Evolutionary conservation across 1,140 invertebrate species (phyloP).

Genomic region (Andrena cerasifolii): DNA sequence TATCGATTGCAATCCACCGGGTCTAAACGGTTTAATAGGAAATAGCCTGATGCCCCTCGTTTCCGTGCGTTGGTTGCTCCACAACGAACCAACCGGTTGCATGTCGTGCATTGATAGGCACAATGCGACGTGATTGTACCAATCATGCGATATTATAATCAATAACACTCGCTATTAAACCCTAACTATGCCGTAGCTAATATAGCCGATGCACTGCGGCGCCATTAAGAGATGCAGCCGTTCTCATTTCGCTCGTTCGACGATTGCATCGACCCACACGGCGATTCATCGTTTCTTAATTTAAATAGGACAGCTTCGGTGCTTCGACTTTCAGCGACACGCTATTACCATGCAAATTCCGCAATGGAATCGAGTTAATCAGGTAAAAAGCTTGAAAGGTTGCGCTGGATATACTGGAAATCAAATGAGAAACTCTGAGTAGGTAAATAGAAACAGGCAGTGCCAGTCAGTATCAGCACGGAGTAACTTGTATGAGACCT

Average conservation of each 20-base stretch:
- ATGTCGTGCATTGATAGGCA: constrained; percentile 75
- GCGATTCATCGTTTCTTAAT: neutral
- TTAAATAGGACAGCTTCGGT: neutral
- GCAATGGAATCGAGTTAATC: too few relatives aligned
- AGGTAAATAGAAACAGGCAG: constrained; percentile 72
- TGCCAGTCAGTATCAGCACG: constrained; percentile 63
- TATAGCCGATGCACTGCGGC: constrained; percentile 49
- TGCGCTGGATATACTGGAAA: neutral
- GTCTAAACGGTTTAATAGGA: constrained; percentile 47
- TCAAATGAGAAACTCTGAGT: constrained; percentile 56
- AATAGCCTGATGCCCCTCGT: constrained; percentile 45
- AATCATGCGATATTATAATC: constrained; percentile 81
- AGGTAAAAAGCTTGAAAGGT: neutral
- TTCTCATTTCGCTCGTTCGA: constrained; percentile 47
- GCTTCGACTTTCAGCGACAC: neutral
- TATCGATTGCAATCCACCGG: constrained; percentile 54
- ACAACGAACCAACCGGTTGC: constrained; percentile 63
- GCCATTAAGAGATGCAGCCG: constrained; percentile 43
- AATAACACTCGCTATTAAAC: constrained; percentile 76
- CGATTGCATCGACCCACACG: neutral
- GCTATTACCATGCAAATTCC: neutral
- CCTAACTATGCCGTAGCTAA: constrained; percentile 61
- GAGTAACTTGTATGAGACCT: constrained; percentile 59
- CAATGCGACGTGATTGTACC: constrained; percentile 75
- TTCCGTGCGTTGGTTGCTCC: constrained; percentile 57